These are phyloP conservation scores for Pelusios castaneus DNA, from an alignment of 2,113 vertebrate species.

Conservation along the genomic window DNA sequence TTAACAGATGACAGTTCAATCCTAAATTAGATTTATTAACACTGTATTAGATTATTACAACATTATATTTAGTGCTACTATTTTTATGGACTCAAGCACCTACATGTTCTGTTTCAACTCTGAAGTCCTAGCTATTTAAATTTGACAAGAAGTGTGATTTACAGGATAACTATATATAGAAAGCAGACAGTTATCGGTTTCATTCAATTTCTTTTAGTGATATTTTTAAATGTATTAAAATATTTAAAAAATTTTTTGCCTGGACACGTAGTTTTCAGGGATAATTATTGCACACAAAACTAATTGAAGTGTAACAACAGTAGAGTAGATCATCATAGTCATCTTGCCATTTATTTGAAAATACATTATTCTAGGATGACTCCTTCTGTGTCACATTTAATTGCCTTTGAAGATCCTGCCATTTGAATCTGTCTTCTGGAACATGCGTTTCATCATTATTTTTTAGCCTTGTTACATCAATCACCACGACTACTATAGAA, in stretches of 20 bases:
- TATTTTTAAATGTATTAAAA: neutral
- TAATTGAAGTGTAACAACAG: conserved; percentile 65
- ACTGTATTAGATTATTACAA: neutral
- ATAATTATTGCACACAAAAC: conserved; percentile 62
- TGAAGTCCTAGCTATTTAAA: neutral
- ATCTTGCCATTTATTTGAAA: conserved; percentile 75
- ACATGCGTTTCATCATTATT: conserved; percentile 82
- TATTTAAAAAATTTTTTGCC: conserved; percentile 34
- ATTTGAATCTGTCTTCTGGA: conserved; percentile 82
- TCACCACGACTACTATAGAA: conserved; percentile 80
- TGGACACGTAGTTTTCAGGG: conserved; percentile 48
- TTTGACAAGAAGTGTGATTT: neutral
- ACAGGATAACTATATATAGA: neutral
- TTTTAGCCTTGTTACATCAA: conserved; percentile 88
- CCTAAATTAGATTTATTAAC: neutral
- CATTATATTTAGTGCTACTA: neutral
- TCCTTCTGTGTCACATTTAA: conserved; percentile 80
- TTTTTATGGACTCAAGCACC: neutral
- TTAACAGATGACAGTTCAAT: neutral
- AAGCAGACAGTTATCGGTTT: neutral
- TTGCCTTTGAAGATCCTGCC: conserved; percentile 83
- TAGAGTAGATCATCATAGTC: conserved; percentile 56
- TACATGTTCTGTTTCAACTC: neutral
- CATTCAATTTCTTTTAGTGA: neutral
- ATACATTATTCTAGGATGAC: conserved; percentile 74